Evolutionary conservation across 1,140 invertebrate species (phyloP).

Genomic region (Apis florea): DNA sequence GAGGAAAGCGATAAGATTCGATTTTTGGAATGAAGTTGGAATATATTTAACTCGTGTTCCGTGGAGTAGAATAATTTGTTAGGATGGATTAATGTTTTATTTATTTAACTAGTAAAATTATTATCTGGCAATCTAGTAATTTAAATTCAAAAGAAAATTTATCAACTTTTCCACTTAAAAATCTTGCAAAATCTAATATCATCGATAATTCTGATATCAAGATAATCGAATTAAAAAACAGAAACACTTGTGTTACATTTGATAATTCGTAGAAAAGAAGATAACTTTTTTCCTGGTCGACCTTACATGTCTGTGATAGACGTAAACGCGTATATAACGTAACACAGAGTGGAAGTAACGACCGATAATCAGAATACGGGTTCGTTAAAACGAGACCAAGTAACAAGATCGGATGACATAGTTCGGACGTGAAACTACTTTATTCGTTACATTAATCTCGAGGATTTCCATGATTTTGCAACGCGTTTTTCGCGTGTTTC

Average conservation of each 20-base stretch:
- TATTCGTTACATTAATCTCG: not conserved
- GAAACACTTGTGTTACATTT: not conserved
- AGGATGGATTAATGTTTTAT: too few species aligned
- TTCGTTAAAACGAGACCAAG: slow-evolving; percentile 23
- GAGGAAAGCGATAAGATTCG: not conserved
- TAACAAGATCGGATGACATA: not conserved
- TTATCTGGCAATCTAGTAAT: too few species aligned
- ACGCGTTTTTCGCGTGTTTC: not conserved
- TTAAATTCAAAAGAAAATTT: too few species aligned
- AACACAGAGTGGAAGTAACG: slow-evolving; percentile 13
- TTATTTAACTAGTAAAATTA: too few species aligned
- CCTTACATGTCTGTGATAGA: slow-evolving; percentile 2
- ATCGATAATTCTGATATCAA: too few species aligned
- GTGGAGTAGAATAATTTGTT: too few species aligned
- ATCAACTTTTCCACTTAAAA: too few species aligned
- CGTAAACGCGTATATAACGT: slow-evolving; percentile 10
- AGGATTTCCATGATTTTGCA: not conserved
- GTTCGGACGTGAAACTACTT: not conserved
- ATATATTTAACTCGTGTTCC: too few species aligned
- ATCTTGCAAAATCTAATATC: too few species aligned
- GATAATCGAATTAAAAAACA: not conserved
- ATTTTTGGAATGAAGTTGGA: too few species aligned
- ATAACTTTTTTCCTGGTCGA: not conserved
- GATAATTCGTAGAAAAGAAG: not conserved
- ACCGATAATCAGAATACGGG: slow-evolving; percentile 34